Percentiles rank a stretch among this genome's conserved stretches.
phyloP scores from a whole-genome alignment of 2,888 invertebrate species.

The Eupithecia subumbrata region DNA sequence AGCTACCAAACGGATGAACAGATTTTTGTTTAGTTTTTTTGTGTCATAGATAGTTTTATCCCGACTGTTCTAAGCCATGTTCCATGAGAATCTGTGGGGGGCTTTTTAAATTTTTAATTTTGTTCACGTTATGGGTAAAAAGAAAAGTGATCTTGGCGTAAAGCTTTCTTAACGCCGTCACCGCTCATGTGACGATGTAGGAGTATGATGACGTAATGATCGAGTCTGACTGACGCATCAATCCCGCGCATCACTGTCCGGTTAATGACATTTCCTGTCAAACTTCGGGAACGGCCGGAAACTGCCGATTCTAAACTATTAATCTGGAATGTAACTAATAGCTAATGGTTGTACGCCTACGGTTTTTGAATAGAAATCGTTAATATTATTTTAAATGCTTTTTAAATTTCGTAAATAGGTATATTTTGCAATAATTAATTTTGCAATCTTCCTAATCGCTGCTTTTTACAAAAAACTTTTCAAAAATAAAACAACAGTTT shows the following conservation, averaged over 20 bases:
- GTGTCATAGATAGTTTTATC: no score
- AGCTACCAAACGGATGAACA: no score
- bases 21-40: no score
- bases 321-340: conserved; percentile 23
- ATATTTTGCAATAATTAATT: not conserved
- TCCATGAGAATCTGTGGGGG: no score
- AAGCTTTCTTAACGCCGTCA: conserved; percentile 49
- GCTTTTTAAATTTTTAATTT: no score
- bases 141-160: conserved; percentile 38
- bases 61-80: no score
- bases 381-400: not conserved
- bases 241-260: conserved; percentile 15
- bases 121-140: not conserved
- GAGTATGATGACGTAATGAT: conserved; percentile 36
- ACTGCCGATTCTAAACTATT: conserved; percentile 8
- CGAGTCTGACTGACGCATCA: conserved; percentile 19
- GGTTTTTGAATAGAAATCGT: not conserved
- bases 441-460: not conserved
- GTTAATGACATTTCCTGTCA: conserved; percentile 22
- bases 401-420: not conserved
- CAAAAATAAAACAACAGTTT: not conserved
- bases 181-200: conserved; percentile 72
- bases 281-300: conserved; percentile 13
- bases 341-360: not conserved
- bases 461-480: not conserved